Evolutionary conservation across 2,797 vertebrate species (phyloP).

Genomic region (Diceros bicornis): DNA sequence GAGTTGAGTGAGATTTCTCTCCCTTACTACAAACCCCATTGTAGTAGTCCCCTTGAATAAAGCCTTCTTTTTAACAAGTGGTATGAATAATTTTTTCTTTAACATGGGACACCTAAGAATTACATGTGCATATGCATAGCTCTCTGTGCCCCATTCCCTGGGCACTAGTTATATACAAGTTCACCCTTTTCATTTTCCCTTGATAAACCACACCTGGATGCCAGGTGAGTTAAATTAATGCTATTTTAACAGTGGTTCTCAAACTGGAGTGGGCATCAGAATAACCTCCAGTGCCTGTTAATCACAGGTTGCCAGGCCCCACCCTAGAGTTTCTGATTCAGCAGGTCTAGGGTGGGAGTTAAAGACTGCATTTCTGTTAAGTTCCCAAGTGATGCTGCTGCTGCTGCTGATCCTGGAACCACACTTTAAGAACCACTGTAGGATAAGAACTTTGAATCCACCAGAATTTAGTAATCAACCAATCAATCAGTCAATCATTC

Average conservation of each 20-base stretch:
- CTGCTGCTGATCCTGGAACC: not conserved
- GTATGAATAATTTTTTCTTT: constrained; percentile 5
- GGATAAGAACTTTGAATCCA: constrained; percentile 14
- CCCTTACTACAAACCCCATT: not conserved
- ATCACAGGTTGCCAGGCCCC: not conserved
- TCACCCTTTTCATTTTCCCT: not conserved
- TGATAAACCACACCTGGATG: not conserved
- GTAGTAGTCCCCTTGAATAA: not conserved
- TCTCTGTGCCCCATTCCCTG: not conserved
- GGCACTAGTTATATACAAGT: not conserved
- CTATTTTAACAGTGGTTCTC: not conserved
- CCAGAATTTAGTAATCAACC: not conserved
- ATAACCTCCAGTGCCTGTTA: not conserved
- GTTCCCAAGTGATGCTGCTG: not conserved
- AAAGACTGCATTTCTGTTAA: constrained; percentile 20
- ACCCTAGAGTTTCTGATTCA: not conserved
- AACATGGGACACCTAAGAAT: not conserved
- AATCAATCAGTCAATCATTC: not conserved
- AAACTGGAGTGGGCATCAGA: not conserved
- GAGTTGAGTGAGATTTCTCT: not conserved
- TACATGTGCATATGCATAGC: not conserved
- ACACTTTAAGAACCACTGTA: not conserved
- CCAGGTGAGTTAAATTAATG: not conserved
- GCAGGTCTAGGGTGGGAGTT: not conserved
- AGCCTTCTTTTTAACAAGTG: constrained; percentile 2